A percentile compares a stretch with the other conserved stretches of the same genome.
phyloP scores from a whole-genome alignment of 35 echinoderm and acorn worm genomes.

The Eucidaris tribuloides region DNA sequence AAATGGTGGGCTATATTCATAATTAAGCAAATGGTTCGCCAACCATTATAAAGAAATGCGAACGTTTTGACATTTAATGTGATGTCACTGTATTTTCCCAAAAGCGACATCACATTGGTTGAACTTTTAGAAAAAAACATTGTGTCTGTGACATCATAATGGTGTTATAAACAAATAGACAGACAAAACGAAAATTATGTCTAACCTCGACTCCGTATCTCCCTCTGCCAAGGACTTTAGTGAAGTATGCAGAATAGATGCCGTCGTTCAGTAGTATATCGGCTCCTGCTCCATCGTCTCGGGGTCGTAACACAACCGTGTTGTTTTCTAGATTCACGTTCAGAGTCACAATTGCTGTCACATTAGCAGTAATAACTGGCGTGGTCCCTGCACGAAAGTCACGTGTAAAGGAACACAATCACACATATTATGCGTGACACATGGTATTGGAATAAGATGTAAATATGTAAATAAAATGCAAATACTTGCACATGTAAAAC shows the following conservation, averaged over 20 bases:
- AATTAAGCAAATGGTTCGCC: too few species aligned
- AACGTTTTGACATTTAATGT: too few species aligned
- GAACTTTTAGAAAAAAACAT: too few species aligned
- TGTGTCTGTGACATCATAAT: too few species aligned
- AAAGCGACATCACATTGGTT: too few species aligned
- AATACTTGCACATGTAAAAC: too few species aligned
- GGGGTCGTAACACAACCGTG: not conserved
- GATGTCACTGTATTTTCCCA: too few species aligned
- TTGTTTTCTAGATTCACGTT: not conserved
- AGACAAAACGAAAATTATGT: too few species aligned
- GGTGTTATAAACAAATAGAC: too few species aligned
- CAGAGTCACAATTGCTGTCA: conserved; percentile 30
- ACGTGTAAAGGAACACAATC: not conserved
- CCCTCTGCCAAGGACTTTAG: conserved; percentile 25
- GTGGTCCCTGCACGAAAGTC: conserved; percentile 23
- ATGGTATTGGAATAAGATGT: not conserved
- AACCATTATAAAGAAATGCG: too few species aligned
- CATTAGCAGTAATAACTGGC: conserved; percentile 27
- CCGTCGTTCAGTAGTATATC: conserved; percentile 51
- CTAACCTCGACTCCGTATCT: conserved; percentile 56
- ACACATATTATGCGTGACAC: not conserved
- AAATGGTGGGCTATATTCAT: too few species aligned
- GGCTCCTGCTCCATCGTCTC: conserved; percentile 49
- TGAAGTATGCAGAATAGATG: conserved; percentile 57
- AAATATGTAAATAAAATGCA: not conserved